phyloP scores from a whole-genome alignment of 2,888 invertebrate genomes.

The Malacosoma neustria region DNA sequence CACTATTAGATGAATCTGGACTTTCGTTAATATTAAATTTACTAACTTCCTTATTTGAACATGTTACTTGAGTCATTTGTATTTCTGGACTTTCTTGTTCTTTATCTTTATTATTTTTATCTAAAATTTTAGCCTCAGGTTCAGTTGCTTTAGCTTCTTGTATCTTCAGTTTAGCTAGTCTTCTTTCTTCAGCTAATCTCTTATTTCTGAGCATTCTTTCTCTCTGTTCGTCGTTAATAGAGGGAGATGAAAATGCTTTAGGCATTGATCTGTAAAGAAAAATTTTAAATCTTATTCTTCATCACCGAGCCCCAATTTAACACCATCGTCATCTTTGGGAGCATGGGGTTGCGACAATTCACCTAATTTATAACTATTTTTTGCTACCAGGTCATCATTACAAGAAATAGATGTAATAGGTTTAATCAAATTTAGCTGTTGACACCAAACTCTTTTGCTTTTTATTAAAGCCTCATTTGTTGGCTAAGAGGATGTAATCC shows the following conservation, averaged over 20 bases:
- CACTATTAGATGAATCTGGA: slow-evolving; percentile 13
- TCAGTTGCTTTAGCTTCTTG: slow-evolving; percentile 4
- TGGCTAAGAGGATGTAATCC: too few species aligned
- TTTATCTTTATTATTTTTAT: slow-evolving; percentile 4
- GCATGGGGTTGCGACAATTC: too few species aligned
- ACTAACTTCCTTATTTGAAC: background rate
- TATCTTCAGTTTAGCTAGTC: slow-evolving; percentile 66
- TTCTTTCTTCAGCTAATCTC: slow-evolving; percentile 77
- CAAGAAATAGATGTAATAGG: background rate
- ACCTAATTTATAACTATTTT: too few species aligned
- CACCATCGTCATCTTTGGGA: too few species aligned
- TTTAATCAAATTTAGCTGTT: background rate
- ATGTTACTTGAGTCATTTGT: background rate
- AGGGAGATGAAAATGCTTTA: slow-evolving; percentile 60
- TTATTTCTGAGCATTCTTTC: slow-evolving; percentile 81
- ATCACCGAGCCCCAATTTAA: too few species aligned
- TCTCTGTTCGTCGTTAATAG: slow-evolving; percentile 76
- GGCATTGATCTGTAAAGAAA: slow-evolving; percentile 39
- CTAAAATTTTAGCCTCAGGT: slow-evolving; percentile 3
- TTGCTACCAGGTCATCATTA: background rate
- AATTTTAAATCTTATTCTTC: too few species aligned
- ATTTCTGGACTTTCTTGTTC: background rate
- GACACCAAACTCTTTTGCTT: too few species aligned
- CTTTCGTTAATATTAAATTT: slow-evolving; percentile 14
- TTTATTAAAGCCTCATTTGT: too few species aligned